These are phyloP conservation scores for Heptranchias perlo DNA, from an alignment of 2,113 vertebrate species.

Conservation along the genomic window DNA sequence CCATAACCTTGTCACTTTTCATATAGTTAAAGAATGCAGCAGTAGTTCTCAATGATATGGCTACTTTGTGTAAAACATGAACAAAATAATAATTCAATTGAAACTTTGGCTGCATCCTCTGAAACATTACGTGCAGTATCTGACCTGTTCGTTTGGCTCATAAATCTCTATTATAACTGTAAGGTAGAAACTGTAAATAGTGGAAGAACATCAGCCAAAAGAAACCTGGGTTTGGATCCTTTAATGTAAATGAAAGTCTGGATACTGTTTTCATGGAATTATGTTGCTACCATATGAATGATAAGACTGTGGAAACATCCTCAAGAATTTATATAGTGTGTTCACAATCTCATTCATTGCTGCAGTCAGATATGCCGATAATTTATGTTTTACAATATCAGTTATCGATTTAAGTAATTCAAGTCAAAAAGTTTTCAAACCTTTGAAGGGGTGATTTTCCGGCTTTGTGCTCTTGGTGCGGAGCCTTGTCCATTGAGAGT, in stretches of 20 bases:
- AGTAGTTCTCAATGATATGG: not conserved
- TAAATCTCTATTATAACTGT: not conserved
- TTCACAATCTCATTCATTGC: not conserved
- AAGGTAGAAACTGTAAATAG: not conserved
- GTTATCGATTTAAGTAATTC: not conserved
- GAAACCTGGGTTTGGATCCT: not conserved
- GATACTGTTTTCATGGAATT: not conserved
- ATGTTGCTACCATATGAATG: not conserved
- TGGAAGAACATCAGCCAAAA: not conserved
- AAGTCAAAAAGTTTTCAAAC: too few species aligned
- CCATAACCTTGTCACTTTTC: not conserved
- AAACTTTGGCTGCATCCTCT: not conserved
- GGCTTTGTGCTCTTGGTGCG: too few species aligned
- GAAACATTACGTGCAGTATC: not conserved
- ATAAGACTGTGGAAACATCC: not conserved
- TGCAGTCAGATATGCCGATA: not conserved
- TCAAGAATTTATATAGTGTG: not conserved
- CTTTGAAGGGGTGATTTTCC: too few species aligned
- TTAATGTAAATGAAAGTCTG: not conserved
- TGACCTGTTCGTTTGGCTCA: not conserved
- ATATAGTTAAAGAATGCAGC: not conserved
- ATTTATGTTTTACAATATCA: not conserved
- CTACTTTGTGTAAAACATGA: not conserved
- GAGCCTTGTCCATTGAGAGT: too few species aligned
- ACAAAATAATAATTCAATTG: not conserved